Conservation (phyloP, 2,113 vertebrate species). For the Strigops habroptila region DNA sequence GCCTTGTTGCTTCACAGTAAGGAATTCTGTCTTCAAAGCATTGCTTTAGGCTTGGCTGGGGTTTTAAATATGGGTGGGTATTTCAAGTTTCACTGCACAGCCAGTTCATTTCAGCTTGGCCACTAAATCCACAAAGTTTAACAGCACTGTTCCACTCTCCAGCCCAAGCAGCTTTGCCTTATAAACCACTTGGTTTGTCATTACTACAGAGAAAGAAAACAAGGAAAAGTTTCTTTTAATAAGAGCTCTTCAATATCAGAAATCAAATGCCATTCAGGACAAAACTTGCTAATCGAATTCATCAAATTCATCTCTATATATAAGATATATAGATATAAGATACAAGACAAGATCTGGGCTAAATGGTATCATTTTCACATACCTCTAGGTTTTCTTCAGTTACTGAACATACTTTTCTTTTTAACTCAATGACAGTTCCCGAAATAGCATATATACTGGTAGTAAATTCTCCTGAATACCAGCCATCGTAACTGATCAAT, state of each 20-base stretch:
- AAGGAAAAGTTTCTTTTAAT: background rate
- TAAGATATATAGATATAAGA: background rate
- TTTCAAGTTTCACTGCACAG: background rate
- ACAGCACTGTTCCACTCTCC: background rate
- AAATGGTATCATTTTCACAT: background rate
- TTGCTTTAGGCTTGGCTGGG: background rate
- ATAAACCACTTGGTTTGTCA: background rate
- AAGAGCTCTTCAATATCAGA: background rate
- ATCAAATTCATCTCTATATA: background rate
- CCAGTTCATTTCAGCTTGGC: background rate
- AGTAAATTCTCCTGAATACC: conserved; percentile 22
- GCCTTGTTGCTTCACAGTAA: background rate
- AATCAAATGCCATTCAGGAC: background rate
- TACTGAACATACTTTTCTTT: background rate
- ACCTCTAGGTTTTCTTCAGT: background rate
- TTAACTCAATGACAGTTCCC: background rate
- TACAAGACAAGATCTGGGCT: background rate
- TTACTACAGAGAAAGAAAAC: background rate
- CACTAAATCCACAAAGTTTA: rapidly evolving
- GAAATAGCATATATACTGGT: conserved; percentile 22
- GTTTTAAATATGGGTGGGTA: background rate
- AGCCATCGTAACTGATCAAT: conserved; percentile 38
- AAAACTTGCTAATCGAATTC: background rate
- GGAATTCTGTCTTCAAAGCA: background rate
- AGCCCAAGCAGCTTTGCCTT: background rate